Evolutionary conservation across 2,888 invertebrate species (phyloP).

Genomic region (Phalera bucephala): DNA sequence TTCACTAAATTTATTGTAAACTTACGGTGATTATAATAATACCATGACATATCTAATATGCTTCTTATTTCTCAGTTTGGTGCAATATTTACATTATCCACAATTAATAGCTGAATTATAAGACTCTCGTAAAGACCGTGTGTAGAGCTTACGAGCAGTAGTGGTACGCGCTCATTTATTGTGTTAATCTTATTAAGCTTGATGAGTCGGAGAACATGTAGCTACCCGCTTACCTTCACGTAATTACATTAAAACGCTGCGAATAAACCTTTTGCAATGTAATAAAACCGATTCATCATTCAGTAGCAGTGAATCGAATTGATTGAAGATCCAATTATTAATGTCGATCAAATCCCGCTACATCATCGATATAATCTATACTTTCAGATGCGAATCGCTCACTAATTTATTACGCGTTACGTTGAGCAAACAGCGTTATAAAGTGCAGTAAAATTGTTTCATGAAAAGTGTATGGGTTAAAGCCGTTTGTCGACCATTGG

Average conservation of each 20-base stretch:
- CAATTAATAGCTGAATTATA: constrained; percentile 16
- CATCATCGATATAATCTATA: constrained; percentile 32
- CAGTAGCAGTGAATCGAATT: no score
- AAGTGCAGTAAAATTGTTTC: constrained; percentile 69
- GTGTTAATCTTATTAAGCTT: constrained; percentile 28
- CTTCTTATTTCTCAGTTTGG: no score
- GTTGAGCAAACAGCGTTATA: constrained; percentile 48
- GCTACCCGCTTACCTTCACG: constrained; percentile 19
- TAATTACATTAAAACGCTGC: constrained; percentile 34
- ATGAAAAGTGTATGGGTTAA: constrained; percentile 71
- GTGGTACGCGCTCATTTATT: constrained; percentile 30
- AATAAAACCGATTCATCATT: constrained; percentile 45
- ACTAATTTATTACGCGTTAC: constrained; percentile 32
- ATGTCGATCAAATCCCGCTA: no score
- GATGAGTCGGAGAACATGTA: constrained; percentile 26
- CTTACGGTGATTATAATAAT: no score
- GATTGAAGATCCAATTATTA: no score
- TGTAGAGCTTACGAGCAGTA: no score
- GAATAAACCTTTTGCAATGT: constrained; percentile 31
- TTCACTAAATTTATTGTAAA: no score
- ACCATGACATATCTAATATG: no score
- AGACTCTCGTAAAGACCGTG: no score
- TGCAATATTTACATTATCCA: no score
- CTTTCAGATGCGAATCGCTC: constrained; percentile 18
- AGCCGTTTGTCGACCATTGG: constrained; percentile 68